Base-by-base conservation (phyloP, 2,113 vertebrate genomes). In the Solea senegalensis region DNA sequence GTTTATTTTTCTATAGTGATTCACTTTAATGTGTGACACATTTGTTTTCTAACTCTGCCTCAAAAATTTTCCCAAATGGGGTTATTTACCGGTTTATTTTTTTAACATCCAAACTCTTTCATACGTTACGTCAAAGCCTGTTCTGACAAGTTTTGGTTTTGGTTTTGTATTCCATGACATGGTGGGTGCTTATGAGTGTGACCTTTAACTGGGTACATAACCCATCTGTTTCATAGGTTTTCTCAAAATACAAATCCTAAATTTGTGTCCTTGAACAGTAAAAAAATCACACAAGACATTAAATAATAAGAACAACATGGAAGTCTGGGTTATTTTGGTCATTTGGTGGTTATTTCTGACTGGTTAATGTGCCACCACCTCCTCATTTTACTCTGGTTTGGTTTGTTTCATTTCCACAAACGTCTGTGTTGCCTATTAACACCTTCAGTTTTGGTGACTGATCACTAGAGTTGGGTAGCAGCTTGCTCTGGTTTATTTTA, bases 301-400 rank as follows among this genome's bases (percentile, higher is more conserved):
- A 75, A 76, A 77, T 66, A 72, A 63, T 72, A 76, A 81, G 75
- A 46, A 62, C 55, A 55, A 9, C 34, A 43, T 73, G 50, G 74
- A 63, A 9, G 46, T 76, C 80, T 40, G 58, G 55, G 74, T 74
- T 90, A 89, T 92, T 92, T 90, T 79, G 66, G 80, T 79, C 53
- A 45, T n/a, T 46, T 39, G 34, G 74, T 60, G 83, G 78, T 76
- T 86, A 86, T 92, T 91, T 89, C 53, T 72, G 69, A 81, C 59
- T 16, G 56, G 51, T 7, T 78, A 69, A 69, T 58, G 49, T 64
- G 45, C 76, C 45, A 48, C 45, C 70, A 44, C 84, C 86, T 82
- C 78, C 70, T 81, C 85, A 54, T 78, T 82, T 76, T 27, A 68
- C 59, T 60, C 43, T 40, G 28, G 62, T 72, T 68, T 76, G 62